Percentiles rank a stretch among this genome's conserved stretches.
Conservation (phyloP, 2,888 invertebrate genomes). For the Epinotia brunnichana region DNA sequence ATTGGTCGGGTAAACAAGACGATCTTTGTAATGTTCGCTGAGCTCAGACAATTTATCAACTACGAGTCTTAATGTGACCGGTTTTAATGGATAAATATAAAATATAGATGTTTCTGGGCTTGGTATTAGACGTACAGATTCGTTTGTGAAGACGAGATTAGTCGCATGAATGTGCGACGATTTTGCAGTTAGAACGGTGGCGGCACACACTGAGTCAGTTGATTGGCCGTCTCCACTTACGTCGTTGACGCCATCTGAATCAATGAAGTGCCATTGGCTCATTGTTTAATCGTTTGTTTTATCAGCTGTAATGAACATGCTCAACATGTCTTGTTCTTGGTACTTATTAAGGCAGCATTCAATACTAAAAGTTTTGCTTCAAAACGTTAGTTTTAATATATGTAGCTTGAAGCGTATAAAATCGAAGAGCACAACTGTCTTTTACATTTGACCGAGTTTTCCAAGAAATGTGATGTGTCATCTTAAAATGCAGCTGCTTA, state of each 20-base stretch:
- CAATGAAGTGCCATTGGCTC: slow-evolving; percentile 78
- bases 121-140: slow-evolving; percentile 32
- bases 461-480: slow-evolving; percentile 8
- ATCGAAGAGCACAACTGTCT: not conserved
- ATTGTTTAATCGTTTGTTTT: slow-evolving; percentile 80
- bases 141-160: slow-evolving; percentile 47
- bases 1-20: slow-evolving; percentile 37
- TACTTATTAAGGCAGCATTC: slow-evolving; percentile 46
- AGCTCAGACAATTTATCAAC: slow-evolving; percentile 34
- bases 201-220: slow-evolving; percentile 50
- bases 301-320: slow-evolving; percentile 75
- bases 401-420: slow-evolving; percentile 32
- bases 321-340: slow-evolving; percentile 46
- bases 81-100: not conserved
- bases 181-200: slow-evolving; percentile 50
- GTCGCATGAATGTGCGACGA: slow-evolving; percentile 47
- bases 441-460: slow-evolving; percentile 4
- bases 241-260: slow-evolving; percentile 75
- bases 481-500: not conserved
- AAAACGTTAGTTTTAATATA: slow-evolving; percentile 32
- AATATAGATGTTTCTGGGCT: slow-evolving; percentile 14
- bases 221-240: slow-evolving; percentile 76
- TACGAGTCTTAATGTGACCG: not conserved
- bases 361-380: slow-evolving; percentile 32
- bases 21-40: slow-evolving; percentile 32